Base-by-base conservation (phyloP, 2,797 vertebrate genomes). In the Coreius guichenoti region DNA sequence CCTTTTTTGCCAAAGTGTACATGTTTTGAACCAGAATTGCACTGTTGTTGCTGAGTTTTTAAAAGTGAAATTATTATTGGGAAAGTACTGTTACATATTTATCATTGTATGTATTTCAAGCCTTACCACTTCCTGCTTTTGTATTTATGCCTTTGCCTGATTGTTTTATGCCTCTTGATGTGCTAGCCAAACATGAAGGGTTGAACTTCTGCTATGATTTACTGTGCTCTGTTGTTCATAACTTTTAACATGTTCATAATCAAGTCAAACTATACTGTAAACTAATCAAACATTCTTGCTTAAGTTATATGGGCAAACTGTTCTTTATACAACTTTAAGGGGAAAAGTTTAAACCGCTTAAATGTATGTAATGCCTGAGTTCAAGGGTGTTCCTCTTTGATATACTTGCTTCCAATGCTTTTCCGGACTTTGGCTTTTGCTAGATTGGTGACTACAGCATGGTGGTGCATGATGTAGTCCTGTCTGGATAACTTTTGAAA, bases 1-100 rank as follows among this genome's bases (percentile, higher is more conserved):
- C 47, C 76, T 75, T 23, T 3, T 70, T 88, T 84, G 89, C 91
- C 90, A 91, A 92, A 90, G 75, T 86, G 45, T 43, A 39, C 80
- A 43, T 83, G 83, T 86, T 75, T 70, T 75, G 68, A 79, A 85
- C 58, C 67, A 79, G 54, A 86, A 75, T 67, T 87, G 47, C 79
- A 88, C 78, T 86, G 70, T 63, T 75, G 39, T 70, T 80, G 21
- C 70, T 69, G 31, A 70, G 78, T 58, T 83, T 77, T 81, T 17
- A 86, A 82, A 83, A 43, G 63, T 84, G 79, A 79, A 17, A 72
- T 82, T 82, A 29, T 82, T 65, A 65, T 49, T 75, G 47, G 56
- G 39, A 75, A 79, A 58, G 82, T 83, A 90, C 88, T 87, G 89
- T 87, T 90, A 82, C 80, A 86, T 69, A 63, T 49, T 81, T 39